Evolutionary conservation across 2,113 vertebrate genomes (phyloP).

Genomic region (Campylomormyrus tamandua): DNA sequence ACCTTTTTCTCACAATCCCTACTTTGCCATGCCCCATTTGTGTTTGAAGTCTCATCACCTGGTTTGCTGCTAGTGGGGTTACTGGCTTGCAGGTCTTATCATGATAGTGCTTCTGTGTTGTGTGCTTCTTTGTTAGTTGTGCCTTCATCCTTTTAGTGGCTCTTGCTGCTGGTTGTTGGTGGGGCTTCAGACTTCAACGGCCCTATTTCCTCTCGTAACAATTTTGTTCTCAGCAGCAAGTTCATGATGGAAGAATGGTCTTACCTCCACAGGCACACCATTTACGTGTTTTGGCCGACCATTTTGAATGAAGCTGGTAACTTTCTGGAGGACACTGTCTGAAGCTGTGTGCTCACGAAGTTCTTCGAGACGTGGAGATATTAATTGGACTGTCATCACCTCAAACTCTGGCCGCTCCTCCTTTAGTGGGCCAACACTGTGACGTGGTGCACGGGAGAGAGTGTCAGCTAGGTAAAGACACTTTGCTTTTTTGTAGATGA

Average conservation of each 20-base stretch:
- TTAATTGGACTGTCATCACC: conserved; percentile 13
- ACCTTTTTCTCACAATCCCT: too few species aligned
- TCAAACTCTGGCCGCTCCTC: neutral
- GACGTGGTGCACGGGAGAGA: too few species aligned
- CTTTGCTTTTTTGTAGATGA: conserved; percentile 22
- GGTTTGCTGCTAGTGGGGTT: too few species aligned
- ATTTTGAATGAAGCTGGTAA: neutral
- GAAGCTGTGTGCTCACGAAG: neutral
- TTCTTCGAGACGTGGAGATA: neutral
- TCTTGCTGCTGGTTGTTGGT: neutral
- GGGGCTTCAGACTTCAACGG: neutral
- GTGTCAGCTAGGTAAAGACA: neutral
- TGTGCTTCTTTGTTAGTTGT: too few species aligned
- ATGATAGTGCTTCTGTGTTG: too few species aligned
- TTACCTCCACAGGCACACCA: neutral
- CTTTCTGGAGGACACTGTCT: neutral
- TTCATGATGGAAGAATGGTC: neutral
- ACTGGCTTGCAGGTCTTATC: too few species aligned
- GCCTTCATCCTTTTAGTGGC: too few species aligned
- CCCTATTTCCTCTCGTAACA: neutral
- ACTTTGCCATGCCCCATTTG: too few species aligned
- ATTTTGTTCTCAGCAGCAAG: neutral
- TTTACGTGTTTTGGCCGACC: neutral
- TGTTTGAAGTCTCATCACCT: too few species aligned
- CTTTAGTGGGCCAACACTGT: too few species aligned